Percentiles rank a stretch among this genome's conserved stretches.
Conservation (phyloP, 2,888 invertebrate species). For the Muschampia staudingeri region DNA sequence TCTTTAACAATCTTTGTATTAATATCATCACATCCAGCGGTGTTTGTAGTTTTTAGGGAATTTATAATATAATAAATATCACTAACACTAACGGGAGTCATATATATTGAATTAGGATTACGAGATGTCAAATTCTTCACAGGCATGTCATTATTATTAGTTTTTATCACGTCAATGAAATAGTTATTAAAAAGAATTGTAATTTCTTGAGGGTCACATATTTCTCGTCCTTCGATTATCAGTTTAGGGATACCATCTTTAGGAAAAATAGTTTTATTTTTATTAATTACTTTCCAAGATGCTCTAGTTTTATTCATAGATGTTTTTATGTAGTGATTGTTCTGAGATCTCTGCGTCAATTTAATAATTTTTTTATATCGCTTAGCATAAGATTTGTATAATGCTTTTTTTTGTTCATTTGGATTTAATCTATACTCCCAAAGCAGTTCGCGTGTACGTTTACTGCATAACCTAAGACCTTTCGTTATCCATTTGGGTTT, state of each 20-base stretch:
- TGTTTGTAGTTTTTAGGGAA: constrained; percentile 20
- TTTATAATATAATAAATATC: constrained; percentile 2
- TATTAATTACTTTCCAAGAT: constrained; percentile 5
- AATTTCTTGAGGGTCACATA: not conserved
- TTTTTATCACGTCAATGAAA: not conserved
- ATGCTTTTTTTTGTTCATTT: not conserved
- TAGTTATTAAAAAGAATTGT: not conserved
- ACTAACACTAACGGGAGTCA: not conserved
- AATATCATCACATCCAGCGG: not conserved
- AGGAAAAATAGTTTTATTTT: not conserved
- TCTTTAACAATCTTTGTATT: too few relatives aligned
- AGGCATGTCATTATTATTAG: not conserved
- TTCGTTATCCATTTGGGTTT: constrained; percentile 17
- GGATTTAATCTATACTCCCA: not conserved
- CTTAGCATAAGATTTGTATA: not conserved
- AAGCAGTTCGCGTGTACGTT: not conserved
- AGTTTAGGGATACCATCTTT: not conserved
- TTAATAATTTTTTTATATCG: constrained; percentile 5
- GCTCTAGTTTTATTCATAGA: not conserved
- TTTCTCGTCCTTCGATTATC: not conserved
- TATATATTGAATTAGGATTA: constrained; percentile 15
- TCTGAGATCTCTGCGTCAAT: not conserved
- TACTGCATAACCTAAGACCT: constrained; percentile 11
- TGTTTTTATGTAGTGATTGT: not conserved
- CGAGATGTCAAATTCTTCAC: constrained; percentile 1